Base-by-base conservation (phyloP, 2,888 invertebrate genomes). In the Tetheella fluctuosa region DNA sequence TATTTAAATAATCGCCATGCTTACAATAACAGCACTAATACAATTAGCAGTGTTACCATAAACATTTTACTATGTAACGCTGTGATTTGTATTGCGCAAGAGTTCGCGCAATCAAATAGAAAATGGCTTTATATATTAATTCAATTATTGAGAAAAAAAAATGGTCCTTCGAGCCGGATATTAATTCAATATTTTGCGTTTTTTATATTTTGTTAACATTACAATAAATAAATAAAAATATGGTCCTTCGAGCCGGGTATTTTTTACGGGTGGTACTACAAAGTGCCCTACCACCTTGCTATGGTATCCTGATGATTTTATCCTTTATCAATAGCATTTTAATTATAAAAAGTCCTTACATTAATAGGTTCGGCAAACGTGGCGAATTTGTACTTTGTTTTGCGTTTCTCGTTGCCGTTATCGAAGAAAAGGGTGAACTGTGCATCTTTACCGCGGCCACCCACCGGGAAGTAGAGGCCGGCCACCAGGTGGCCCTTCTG, bases 391-490 rank as follows among this genome's bases (percentile, higher is more conserved):
- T 97, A 94, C 86, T 97, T 97, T 61, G 95, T 94, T 78, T 96
- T 95, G 68, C 94, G 93, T 74, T 96, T 96, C 62, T 95, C 94
- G 64, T 94, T 94, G 58, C 95, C 95, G 74, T 93, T 94, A 81
- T 96, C 96, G 82, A 96, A 96, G 89, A 98, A 97, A 65, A 97
- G 92, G 0, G 97, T 97, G 81, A 97, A 96, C 71, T 94, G 91
- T 0, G 94, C 89, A 65, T 96, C 96, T 76, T 88, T 90, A 54
- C 80, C 80, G 20, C 83, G 77, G 25, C 76, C 83, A 59, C 95
- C 94, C 58, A 98, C 94, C 53, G 97, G 96, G 85, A 98, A 97
- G 88, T 98, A 98, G 62, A 98, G 91, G 23, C 98, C 98, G 57
- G 98, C 97, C 39, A 95, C 94, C 7, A 98, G 94, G 71, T 96